Evolutionary conservation across 2,888 invertebrate genomes (phyloP), one percentile per base, ranked within the genome.

Genomic region (Seira sanloemensis): DNA sequence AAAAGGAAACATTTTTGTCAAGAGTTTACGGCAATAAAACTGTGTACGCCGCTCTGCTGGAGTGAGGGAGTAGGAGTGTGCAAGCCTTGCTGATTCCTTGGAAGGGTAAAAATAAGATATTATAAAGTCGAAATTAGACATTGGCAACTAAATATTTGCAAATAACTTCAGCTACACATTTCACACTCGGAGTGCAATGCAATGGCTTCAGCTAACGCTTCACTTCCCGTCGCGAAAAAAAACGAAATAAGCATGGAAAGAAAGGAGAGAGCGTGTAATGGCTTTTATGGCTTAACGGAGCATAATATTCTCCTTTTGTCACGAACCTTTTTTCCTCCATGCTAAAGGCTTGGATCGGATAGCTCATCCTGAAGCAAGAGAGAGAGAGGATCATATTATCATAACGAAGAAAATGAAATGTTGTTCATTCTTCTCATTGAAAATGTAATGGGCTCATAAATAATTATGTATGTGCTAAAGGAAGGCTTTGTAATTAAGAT

Each of bases 401-500:
- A 62, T 23, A 21, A 62, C 21, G 62, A 62, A n/a, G 62, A 62
- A 62, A 62, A 62, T 62, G 62, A 62, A 62, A 62, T 62, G 62
- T 62, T 62, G 62, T 21, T 62, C 62, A 62, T 62, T 62, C 62
- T 66, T 67, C 75, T 62, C 62, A 62, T 62, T 62, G 62, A 82
- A 77, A 77, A 80, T 79, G 85, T 73, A 85, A 85, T 80, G 71
- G 80, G 68, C 85, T 84, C 85, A 87, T 87, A 87, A 87, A 85
- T 87, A 87, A 85, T 87, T 84, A 84, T 81, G 84, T 83, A 78
- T 78, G 73, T 78, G 83, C 72, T 86, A 78, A 71, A 73, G 78
- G 27, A 74, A 73, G 75, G 72, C 75, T 83, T 76, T 73, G 85
- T 86, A 87, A 87, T 87, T 87, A 87, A 87, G 85, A 87, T 87